Percentiles rank a stretch among this genome's conserved stretches.
phyloP scores from a whole-genome alignment of 2,797 vertebrate genomes.

The Mus caroli region DNA sequence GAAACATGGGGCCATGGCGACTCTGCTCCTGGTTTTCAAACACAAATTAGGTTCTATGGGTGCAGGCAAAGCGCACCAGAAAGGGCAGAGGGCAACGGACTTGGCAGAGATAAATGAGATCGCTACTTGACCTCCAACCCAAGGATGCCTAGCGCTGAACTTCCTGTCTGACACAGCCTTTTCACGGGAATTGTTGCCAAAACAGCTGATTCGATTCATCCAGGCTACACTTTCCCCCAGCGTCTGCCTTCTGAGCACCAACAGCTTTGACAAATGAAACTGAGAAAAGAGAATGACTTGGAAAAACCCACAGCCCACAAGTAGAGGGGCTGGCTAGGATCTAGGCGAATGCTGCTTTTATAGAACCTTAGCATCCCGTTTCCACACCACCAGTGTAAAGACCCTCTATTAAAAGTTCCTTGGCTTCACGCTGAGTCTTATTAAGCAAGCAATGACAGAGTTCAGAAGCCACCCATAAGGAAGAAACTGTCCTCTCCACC shows the following conservation, averaged over 20 bases:
- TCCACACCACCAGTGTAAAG: conserved; percentile 32
- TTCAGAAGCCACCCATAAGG: background rate
- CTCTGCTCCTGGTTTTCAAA: conserved; percentile 75
- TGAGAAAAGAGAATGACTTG: conserved; percentile 70
- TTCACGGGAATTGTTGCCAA: conserved; percentile 29
- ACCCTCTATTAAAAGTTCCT: conserved; percentile 15
- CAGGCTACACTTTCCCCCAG: conserved; percentile 11
- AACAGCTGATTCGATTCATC: conserved; percentile 74
- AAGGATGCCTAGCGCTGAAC: conserved; percentile 74
- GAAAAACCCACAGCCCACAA: conserved; percentile 72
- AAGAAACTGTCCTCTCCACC: background rate
- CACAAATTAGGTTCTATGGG: conserved; percentile 67
- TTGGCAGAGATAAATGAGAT: conserved; percentile 79
- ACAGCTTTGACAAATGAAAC: conserved; percentile 76
- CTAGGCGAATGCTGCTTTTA: conserved; percentile 43
- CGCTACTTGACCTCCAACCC: conserved; percentile 71
- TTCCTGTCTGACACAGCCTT: conserved; percentile 52
- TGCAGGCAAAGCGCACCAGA: conserved; percentile 59
- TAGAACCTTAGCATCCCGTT: conserved; percentile 20
- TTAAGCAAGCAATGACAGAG: background rate
- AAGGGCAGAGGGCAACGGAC: conserved; percentile 72
- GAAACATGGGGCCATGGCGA: conserved; percentile 18
- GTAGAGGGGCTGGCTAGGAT: conserved; percentile 26
- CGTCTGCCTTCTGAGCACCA: conserved; percentile 56
- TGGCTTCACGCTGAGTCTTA: conserved; percentile 8